Conservation (phyloP, 2,888 invertebrate species). For the Pantelozetes paolii region DNA sequence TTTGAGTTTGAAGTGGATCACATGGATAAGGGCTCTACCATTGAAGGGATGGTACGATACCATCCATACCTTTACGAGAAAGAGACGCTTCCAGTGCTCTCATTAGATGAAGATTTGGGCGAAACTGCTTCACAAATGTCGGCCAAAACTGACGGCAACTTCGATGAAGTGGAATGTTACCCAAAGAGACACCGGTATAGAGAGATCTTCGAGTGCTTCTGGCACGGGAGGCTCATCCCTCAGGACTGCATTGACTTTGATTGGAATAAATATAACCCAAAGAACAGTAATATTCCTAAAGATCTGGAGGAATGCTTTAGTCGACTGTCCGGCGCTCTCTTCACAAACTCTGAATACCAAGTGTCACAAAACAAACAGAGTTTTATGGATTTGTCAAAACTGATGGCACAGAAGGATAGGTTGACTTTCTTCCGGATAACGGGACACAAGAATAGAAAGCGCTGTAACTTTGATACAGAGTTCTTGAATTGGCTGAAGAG, state of each 20-base stretch:
- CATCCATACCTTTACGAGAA: conserved; percentile 15
- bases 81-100: neutral
- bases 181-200: neutral
- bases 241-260: conserved; percentile 13
- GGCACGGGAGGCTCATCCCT: conserved; percentile 31
- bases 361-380: conserved; percentile 29
- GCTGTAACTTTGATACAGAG: neutral
- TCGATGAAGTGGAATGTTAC: neutral
- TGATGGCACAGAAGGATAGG: neutral
- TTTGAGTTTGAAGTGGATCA: conserved; percentile 22
- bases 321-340: conserved; percentile 25
- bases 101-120: neutral
- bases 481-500: neutral
- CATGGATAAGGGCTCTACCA: neutral
- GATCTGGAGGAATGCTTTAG: conserved; percentile 20
- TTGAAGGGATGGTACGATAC: conserved; percentile 27
- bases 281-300: neutral
- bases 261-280: conserved; percentile 21
- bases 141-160: neutral
- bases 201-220: conserved; percentile 22
- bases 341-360: neutral
- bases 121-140: neutral
- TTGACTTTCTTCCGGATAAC: neutral
- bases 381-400: conserved; percentile 6
- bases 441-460: neutral